Evolutionary conservation across 2,888 invertebrate species (phyloP).

Genomic region (Archips xylosteana): DNA sequence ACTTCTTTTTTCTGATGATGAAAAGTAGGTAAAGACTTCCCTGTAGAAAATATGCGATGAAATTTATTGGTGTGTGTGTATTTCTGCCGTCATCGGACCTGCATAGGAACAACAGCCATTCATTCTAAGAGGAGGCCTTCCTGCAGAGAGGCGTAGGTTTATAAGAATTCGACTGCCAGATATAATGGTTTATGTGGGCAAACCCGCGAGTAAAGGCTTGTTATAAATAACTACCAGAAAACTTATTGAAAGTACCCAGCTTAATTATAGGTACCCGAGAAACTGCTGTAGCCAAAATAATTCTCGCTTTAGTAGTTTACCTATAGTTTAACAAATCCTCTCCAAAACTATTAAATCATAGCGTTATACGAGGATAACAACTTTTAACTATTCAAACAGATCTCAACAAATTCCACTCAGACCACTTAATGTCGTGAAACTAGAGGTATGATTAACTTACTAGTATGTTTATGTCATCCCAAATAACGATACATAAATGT

Average conservation of each 20-base stretch:
- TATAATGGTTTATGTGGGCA: no score
- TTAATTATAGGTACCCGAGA: neutral
- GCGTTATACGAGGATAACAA: neutral
- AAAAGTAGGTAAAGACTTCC: no score
- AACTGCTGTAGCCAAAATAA: neutral
- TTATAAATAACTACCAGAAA: no score
- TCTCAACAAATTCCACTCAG: neutral
- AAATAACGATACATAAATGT: neutral
- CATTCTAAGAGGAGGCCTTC: no score
- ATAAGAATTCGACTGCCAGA: no score
- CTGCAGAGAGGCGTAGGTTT: no score
- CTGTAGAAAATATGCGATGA: no score
- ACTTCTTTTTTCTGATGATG: no score
- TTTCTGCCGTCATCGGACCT: no score
- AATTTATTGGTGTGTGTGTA: no score
- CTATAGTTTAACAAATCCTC: neutral
- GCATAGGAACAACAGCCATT: no score
- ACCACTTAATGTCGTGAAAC: conserved; percentile 2
- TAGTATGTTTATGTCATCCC: neutral
- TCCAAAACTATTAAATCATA: conserved; percentile 3
- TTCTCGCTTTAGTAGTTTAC: neutral
- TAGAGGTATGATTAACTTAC: neutral
- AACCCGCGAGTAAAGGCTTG: no score
- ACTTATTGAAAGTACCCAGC: neutral
- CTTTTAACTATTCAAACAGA: neutral